Conservation (phyloP, 1,140 invertebrate species). For the Ips nitidus region DNA sequence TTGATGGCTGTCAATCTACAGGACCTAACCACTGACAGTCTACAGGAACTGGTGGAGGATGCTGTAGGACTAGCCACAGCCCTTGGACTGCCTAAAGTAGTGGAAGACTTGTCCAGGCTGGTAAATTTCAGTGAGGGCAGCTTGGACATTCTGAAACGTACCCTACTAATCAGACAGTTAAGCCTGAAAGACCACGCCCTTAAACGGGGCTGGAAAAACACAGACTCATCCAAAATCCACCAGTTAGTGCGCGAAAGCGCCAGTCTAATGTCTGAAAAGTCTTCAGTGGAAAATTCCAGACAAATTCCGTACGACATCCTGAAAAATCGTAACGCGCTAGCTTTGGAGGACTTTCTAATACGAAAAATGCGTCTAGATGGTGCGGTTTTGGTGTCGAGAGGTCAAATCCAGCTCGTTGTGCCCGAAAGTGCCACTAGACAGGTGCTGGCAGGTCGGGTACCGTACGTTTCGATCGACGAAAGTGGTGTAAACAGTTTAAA, state of each 20-base stretch:
- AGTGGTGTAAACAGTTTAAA: conserved; percentile 75
- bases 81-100: conserved; percentile 66
- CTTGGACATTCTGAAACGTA: conserved; percentile 68
- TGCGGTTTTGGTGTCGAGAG: conserved; percentile 73
- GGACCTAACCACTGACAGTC: conserved; percentile 22
- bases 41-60: conserved; percentile 58
- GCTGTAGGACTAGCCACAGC: conserved; percentile 71
- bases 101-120: conserved; percentile 46
- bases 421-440: conserved; percentile 71
- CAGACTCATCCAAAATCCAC: conserved; percentile 65
- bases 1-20: conserved; percentile 36
- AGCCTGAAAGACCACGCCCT: conserved; percentile 67
- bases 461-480: conserved; percentile 76
- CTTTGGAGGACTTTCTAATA: conserved; percentile 74
- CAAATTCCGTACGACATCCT: conserved; percentile 68
- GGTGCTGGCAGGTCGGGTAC: conserved; percentile 72
- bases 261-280: conserved; percentile 55
- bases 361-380: conserved; percentile 59
- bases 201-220: conserved; percentile 63
- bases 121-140: conserved; percentile 53
- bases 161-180: conserved; percentile 71
- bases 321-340: conserved; percentile 66
- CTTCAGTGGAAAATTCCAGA: conserved; percentile 59
- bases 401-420: conserved; percentile 74
- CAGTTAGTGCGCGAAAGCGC: conserved; percentile 72